Evolutionary conservation across 2,888 invertebrate species (phyloP).

Genomic region (Rhingia campestris): DNA sequence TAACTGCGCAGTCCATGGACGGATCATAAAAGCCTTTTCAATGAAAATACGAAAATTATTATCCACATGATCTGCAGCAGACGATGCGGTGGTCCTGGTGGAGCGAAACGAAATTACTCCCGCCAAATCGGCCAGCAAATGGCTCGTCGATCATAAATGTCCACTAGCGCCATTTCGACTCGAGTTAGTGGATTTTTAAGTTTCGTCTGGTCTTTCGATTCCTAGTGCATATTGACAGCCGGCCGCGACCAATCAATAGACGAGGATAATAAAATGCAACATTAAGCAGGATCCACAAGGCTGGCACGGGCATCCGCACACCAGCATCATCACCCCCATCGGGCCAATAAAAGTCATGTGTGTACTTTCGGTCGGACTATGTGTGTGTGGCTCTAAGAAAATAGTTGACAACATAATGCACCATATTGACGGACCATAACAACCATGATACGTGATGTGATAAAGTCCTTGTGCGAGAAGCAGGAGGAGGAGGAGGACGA

Average conservation of each 20-base stretch:
- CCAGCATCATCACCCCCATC: not conserved
- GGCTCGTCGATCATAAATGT: slow-evolving; percentile 50
- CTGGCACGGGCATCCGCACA: slow-evolving; percentile 31
- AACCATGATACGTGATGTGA: slow-evolving; percentile 60
- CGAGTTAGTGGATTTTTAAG: slow-evolving; percentile 45
- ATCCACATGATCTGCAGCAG: slow-evolving; percentile 32
- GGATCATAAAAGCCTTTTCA: slow-evolving; percentile 53
- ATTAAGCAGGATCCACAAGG: slow-evolving; percentile 60
- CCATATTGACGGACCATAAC: slow-evolving; percentile 63
- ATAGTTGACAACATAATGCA: slow-evolving; percentile 72
- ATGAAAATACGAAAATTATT: slow-evolving; percentile 56
- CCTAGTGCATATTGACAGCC: slow-evolving; percentile 57
- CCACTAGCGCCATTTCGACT: slow-evolving; percentile 30
- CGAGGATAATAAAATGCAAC: slow-evolving; percentile 67
- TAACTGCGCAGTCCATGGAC: slow-evolving; percentile 3
- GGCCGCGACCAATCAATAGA: slow-evolving; percentile 50
- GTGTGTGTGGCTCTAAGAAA: slow-evolving; percentile 45
- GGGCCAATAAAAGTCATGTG: slow-evolving; percentile 67
- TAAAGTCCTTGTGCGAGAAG: not conserved
- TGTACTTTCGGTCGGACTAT: not conserved
- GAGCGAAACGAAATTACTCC: not conserved
- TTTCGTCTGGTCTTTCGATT: slow-evolving; percentile 37
- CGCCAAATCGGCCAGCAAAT: slow-evolving; percentile 30
- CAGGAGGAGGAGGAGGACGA: not conserved
- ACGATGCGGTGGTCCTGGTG: slow-evolving; percentile 7